phyloP scores from a whole-genome alignment of 2,113 vertebrate species.

The Rhagologus leucostigma region DNA sequence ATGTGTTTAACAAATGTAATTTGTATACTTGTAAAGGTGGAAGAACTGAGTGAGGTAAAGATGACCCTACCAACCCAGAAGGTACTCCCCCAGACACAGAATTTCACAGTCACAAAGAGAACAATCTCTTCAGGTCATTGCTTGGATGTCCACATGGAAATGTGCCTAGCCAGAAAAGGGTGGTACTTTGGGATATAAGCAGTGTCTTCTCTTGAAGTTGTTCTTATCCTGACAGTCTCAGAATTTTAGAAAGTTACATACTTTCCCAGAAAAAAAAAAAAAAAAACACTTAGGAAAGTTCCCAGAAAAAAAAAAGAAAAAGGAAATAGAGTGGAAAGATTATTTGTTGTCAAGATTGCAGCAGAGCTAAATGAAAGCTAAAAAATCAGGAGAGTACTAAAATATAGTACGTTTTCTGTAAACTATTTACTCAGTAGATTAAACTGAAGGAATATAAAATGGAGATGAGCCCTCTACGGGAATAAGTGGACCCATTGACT shows the following conservation, averaged over 20 bases:
- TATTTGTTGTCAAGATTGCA: not conserved
- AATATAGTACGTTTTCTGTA: not conserved
- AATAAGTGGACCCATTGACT: not conserved
- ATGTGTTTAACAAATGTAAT: not conserved
- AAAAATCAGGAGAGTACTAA: not conserved
- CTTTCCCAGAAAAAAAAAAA: not conserved
- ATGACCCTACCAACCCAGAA: not conserved
- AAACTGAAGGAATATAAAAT: not conserved
- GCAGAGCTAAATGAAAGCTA: not conserved
- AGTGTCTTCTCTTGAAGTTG: not conserved
- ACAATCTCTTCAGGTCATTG: not conserved
- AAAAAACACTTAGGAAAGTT: not conserved
- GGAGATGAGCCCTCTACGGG: not conserved
- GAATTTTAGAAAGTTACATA: not conserved
- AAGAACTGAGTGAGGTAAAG: not conserved
- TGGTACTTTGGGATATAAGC: not conserved
- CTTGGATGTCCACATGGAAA: not conserved
- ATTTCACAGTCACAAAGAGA: not conserved
- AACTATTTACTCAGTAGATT: not conserved
- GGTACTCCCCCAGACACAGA: not conserved
- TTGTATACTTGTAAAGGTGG: fast-evolving
- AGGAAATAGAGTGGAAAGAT: not conserved
- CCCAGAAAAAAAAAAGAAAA: not conserved
- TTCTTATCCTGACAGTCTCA: not conserved
- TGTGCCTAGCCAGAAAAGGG: not conserved